phyloP scores from a whole-genome alignment of 2,797 vertebrate species.

The Novumbra hubbsi region DNA sequence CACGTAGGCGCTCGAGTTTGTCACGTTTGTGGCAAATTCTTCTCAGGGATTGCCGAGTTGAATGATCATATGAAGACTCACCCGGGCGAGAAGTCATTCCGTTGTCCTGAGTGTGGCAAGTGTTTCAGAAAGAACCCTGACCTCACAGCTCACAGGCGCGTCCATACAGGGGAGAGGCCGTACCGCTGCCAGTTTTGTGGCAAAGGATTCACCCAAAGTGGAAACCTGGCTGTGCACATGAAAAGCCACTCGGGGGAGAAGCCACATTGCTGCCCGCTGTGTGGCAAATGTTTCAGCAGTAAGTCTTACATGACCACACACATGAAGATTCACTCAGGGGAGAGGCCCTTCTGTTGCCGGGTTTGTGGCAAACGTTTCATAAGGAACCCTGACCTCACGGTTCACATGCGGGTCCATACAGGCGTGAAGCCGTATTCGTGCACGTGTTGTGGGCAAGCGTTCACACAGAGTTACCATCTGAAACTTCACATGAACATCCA shows the following conservation, averaged over 20 bases:
- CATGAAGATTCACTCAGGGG: conserved; percentile 4
- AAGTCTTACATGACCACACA: not conserved
- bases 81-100: not conserved
- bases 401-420: conserved; percentile 70
- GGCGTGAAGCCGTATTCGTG: conserved; percentile 69
- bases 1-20: not conserved
- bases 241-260: conserved; percentile 39
- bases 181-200: not conserved
- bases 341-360: not conserved
- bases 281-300: conserved; percentile 64
- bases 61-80: not conserved
- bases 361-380: conserved; percentile 31
- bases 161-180: not conserved
- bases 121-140: not conserved
- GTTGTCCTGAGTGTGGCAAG: not conserved
- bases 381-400: conserved; percentile 62
- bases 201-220: not conserved
- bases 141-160: not conserved
- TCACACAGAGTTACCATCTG: conserved; percentile 68
- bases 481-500: conserved; percentile 62
- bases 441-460: conserved; percentile 66
- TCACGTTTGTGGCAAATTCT: not conserved
- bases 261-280: conserved; percentile 65
- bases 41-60: not conserved
- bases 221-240: not conserved